These are phyloP conservation scores for Diglossa brunneiventris DNA, from an alignment of 2,113 vertebrate genomes.

Conservation along the genomic window DNA sequence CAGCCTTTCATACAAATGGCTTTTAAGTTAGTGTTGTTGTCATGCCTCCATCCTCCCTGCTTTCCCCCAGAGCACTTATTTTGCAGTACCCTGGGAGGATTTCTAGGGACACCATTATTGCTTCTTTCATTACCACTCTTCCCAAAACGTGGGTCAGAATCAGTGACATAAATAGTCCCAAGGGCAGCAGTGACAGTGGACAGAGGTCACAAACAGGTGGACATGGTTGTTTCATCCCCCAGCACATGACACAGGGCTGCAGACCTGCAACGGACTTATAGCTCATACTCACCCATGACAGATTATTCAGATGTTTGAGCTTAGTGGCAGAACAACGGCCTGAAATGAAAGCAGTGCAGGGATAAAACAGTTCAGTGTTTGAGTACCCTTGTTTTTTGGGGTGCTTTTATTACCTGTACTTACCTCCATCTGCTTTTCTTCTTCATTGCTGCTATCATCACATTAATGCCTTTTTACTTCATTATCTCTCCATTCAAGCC, in stretches of 20 bases:
- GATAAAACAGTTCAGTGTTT: not conserved
- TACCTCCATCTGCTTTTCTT: not conserved
- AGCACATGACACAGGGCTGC: not conserved
- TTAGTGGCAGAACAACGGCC: not conserved
- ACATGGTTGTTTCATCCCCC: accelerated
- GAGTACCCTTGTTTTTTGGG: not conserved
- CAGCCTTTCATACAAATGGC: not conserved
- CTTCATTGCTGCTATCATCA: not conserved
- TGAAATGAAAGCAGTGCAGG: not conserved
- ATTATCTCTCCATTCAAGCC: not conserved
- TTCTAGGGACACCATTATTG: not conserved
- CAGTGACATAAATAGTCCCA: not conserved
- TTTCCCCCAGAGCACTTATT: not conserved
- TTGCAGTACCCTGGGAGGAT: not conserved
- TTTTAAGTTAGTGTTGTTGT: not conserved
- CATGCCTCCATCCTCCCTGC: not conserved
- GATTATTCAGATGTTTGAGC: not conserved
- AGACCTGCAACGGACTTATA: not conserved
- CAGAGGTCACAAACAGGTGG: not conserved
- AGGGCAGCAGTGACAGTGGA: not conserved
- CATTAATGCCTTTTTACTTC: not conserved
- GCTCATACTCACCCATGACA: not conserved
- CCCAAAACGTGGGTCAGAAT: not conserved
- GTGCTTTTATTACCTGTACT: not conserved
- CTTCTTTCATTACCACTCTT: not conserved